Conservation (phyloP, 2,888 invertebrate genomes). For the Eucriotettix oculatus region DNA sequence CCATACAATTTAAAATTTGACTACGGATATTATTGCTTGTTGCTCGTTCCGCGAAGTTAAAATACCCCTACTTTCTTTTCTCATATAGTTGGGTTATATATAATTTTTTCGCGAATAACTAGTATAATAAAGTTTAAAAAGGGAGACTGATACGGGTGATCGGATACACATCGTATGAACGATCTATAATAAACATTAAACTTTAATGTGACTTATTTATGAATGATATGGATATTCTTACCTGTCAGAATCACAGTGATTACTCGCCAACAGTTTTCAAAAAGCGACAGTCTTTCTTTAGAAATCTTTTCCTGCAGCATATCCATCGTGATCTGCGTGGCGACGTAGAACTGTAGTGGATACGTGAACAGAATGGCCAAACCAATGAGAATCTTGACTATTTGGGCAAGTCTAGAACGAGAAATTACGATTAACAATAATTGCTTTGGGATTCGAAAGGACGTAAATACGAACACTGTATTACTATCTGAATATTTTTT, state of each 20-base stretch:
- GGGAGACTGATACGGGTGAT: too few relatives aligned
- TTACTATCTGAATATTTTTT: too few relatives aligned
- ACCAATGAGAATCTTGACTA: constrained; percentile 72
- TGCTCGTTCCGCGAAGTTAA: too few relatives aligned
- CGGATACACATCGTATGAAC: neutral
- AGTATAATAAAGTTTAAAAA: too few relatives aligned
- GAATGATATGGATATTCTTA: neutral
- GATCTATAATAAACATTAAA: neutral
- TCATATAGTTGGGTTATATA: too few relatives aligned
- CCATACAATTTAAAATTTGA: too few relatives aligned
- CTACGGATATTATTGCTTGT: too few relatives aligned
- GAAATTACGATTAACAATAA: neutral
- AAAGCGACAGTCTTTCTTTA: neutral
- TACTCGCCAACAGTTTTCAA: neutral
- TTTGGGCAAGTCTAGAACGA: constrained; percentile 36
- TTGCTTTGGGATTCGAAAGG: too few relatives aligned
- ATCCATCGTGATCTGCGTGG: constrained; percentile 63
- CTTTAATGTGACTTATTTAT: neutral
- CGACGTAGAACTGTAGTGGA: constrained; percentile 87
- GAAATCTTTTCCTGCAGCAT: neutral
- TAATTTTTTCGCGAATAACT: too few relatives aligned
- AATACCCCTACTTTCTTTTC: too few relatives aligned
- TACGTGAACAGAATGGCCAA: constrained; percentile 83
- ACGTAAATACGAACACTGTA: too few relatives aligned
- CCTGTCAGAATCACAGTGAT: neutral